Evolutionary conservation across 2,888 invertebrate species (phyloP), one percentile per base, ranked within the genome.

Genomic region (Microctonus brassicae): DNA sequence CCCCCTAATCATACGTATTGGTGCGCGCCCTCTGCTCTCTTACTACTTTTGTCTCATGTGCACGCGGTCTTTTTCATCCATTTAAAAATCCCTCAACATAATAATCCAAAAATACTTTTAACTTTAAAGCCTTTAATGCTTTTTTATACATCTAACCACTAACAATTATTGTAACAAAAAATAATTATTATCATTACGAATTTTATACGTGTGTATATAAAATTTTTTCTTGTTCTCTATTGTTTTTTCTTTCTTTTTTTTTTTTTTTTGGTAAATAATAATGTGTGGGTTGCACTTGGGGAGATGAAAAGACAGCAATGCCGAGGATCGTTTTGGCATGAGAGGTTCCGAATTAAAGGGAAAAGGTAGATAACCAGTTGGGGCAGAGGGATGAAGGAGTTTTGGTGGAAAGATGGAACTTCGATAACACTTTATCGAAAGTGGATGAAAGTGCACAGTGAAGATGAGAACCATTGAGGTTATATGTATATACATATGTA

Each of bases 1-100:
- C 75, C 81, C 77, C 85, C 87, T 87, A 87, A 87, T 87, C 86
- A 86, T 83, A 83, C 83, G 76, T 80, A 83, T 79, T 47, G 47
- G 7, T 47, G n/a, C n/a, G 47, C 80, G 77, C 80, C 77, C 75
- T 76, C 70, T 77, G 77, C 75, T 67, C n/a, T 66, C 64, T 34
- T n/a, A 36, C 55, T 52, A 22, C 70, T 24, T 58, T 57, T 65
- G 17, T 42, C n/a, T 29, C 42, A 17, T 60, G 33, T 34, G 17
- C 20, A 17, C 17, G 47, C 47, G 47, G 17, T 47, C 20, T 47
- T 47, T 47, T 47, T 47, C 20, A 36, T 36, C 36, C 36, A 47
- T 47, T 47, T 17, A 47, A 47, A 17, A 47, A 34, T 20, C 26
- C 24, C 34, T n/a, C 24, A 33, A 52, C 39, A 20, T 63, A 64